Base-by-base conservation (phyloP, 2,113 vertebrate genomes). In the Micronycteris hirsuta region DNA sequence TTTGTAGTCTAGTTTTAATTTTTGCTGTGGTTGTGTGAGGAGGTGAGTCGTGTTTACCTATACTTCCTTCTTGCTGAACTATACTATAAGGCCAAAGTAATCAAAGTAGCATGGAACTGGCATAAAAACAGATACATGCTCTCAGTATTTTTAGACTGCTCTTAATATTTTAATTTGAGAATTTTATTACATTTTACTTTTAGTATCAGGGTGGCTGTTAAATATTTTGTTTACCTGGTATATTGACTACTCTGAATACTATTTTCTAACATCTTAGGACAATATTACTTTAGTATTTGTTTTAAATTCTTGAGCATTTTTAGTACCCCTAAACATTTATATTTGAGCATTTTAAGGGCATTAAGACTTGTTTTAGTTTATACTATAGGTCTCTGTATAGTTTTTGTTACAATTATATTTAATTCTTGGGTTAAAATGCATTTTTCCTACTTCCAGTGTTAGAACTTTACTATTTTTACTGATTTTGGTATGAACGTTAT, bases 181-280 rank as follows among this genome's bases (percentile, higher is more conserved):
- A 92, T 84, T 97, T 89, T 87, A 90, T 87, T 80, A 65, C 31
- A 94, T 87, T 63, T 84, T 94, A 93, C 28, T 73, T 92, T 86
- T 76, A 91, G 56, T 85, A 93, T 84, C 56, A 81, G 90, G 38
- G 47, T 95, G 28, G 65, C 31, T 90, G 28, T 76, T 84, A 92
- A 92, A n/a, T 73, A 92, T 94, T 96, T 97, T 93, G 91, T 78
- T 96, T 94, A 86, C 65, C 92, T 80, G 68, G 13, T 26, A 84
- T 36, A 63, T 56, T 95, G 91, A 89, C 11, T 70, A 28, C 14
- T 73, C n/a, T 65, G 16, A 84, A 87, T 83, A 92, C 67, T 87
- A 87, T 80, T 47, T 92, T 90, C 85, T 45, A 91, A 17, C 78
- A 36, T 90, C 56, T 71, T 87, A 89, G 58, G 63, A 76, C 90